Percentiles rank a stretch among this genome's conserved stretches.
phyloP scores from a whole-genome alignment of 2,113 vertebrate genomes.

The Anthoscopus minutus region DNA sequence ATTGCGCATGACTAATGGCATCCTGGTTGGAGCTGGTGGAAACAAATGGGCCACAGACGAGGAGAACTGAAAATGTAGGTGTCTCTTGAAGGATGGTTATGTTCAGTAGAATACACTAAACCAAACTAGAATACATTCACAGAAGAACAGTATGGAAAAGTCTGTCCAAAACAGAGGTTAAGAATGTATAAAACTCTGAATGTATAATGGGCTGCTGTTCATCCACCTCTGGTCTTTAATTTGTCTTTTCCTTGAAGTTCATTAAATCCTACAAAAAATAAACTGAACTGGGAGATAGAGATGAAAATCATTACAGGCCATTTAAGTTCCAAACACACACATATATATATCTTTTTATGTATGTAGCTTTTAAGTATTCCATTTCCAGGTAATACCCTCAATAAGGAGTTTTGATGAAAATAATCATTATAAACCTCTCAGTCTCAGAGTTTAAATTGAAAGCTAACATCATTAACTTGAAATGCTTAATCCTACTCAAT shows the following conservation, averaged over 20 bases:
- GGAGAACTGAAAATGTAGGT: constrained; percentile 9
- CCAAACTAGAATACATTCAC: neutral
- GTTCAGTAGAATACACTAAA: neutral
- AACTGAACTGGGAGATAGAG: constrained; percentile 5
- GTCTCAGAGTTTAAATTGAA: neutral
- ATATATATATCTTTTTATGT: neutral
- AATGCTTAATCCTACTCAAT: neutral
- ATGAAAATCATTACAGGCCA: neutral
- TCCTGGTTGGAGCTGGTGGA: constrained; percentile 34
- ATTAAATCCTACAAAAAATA: neutral
- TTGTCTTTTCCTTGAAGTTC: neutral
- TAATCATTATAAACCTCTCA: neutral
- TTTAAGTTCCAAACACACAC: neutral
- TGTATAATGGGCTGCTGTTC: neutral
- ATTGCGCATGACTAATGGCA: constrained; percentile 45
- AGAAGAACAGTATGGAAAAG: neutral
- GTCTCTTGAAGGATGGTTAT: neutral
- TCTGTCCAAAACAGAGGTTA: neutral
- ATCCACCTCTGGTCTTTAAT: neutral
- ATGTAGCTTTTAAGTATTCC: neutral
- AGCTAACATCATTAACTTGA: constrained; percentile 1
- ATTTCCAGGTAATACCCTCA: neutral
- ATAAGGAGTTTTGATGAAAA: neutral
- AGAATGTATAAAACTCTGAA: neutral
- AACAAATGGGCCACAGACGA: constrained; percentile 27